Conservation (phyloP, 2,797 vertebrate genomes). For the Alexandromys oeconomus region DNA sequence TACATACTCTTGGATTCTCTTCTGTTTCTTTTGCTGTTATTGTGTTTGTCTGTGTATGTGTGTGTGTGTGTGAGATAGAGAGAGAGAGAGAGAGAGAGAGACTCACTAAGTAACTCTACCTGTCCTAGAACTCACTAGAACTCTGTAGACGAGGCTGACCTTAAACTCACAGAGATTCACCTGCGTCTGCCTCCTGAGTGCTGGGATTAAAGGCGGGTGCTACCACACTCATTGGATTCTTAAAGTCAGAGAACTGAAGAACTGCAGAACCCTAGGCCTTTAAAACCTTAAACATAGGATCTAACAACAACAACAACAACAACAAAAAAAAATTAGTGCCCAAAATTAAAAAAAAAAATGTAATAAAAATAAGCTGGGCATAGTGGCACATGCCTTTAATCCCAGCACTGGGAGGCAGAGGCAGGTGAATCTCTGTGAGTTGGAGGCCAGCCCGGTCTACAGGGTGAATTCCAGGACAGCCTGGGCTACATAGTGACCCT, state of each 20-base stretch:
- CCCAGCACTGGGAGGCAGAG: neutral
- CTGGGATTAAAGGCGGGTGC: neutral
- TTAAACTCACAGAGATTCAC: neutral
- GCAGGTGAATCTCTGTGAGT: neutral
- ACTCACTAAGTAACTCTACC: neutral
- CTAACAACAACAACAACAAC: slow-evolving; percentile 5
- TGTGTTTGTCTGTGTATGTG: no score
- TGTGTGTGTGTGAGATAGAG: no score
- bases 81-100: neutral
- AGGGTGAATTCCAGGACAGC: neutral
- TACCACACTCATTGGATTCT: neutral
- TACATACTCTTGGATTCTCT: neutral
- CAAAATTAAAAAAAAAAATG: neutral
- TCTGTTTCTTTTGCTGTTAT: neutral
- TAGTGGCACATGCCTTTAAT: neutral
- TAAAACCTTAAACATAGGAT: neutral
- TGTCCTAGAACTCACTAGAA: neutral
- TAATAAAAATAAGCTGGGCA: neutral
- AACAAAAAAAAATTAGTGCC: neutral
- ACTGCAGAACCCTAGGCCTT: neutral
- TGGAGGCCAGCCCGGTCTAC: neutral
- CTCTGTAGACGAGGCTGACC: neutral
- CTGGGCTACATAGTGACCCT: neutral
- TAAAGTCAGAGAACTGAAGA: slow-evolving; percentile 4
- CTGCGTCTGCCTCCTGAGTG: neutral